Base-by-base conservation (phyloP, 1,140 invertebrate species). In the Drosophila parvula region DNA sequence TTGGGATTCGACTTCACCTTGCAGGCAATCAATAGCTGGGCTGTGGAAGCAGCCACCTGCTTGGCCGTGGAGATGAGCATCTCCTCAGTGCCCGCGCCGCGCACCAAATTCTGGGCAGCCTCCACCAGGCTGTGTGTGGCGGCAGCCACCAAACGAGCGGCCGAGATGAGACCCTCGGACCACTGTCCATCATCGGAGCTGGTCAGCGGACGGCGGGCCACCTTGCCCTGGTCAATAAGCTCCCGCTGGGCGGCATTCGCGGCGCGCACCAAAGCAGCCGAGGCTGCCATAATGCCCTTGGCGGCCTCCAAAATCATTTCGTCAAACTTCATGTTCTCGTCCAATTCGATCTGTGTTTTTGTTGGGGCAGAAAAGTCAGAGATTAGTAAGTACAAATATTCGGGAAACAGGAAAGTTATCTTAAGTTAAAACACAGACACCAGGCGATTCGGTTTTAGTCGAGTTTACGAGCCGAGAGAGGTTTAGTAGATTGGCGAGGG, bases 291-390 rank as follows among this genome's bases (percentile, higher is more conserved):
- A 75, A 99, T 99, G 0, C 98, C 98, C 93, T 99, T 99, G 11
- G 98, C 98, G 4, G 98, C 98, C 92, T 99, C 98, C 74, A 99
- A 92, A 74, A 99, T 99, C 96, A 99, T 99, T 92, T 99, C 98
- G 91, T 99, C 99, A 93, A 99, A 99, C 93, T 98, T 98, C 92
- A 98, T 94, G 67, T 95, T 96, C 92, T 99, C 97, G 92, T 98
- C 97, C 4, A 98, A 95, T 93, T 98, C 97, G 96, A 92, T 92
- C 91, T 92, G 58, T 92, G 56, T 56, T 12, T 92, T 56, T 92
- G 56, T 56, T 12, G 43, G 47, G 56, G 12, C 38, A 55, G 43
- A 55, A 44, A 51, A 38, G 16, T 12, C 27, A 44, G 28, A 40
- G 9, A 32, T 32, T 30, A 44, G 34, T 32, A 28, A 40, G 16